Evolutionary conservation across 1,140 invertebrate species (phyloP), one percentile per base, ranked within the genome.

Genomic region (Glossosoma conforme): DNA sequence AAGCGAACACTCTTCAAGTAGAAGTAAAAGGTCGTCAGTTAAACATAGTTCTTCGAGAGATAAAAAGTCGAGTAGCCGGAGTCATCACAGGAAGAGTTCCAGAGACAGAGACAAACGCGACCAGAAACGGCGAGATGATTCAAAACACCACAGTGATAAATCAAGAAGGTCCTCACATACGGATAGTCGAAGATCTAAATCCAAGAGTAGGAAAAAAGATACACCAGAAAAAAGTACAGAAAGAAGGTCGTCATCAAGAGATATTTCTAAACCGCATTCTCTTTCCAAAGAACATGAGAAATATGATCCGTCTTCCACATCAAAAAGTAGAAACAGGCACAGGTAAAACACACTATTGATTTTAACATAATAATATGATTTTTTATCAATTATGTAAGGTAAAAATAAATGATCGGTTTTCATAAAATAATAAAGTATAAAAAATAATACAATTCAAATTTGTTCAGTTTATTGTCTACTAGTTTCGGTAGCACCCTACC

Each of bases 71-170:
- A 62, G 52, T 44, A 62, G 53, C n/a, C 17, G 41, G 20, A 47
- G 54, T 25, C 50, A 44, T 11, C 53, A 49, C 41, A 32, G 54
- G 65, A 74, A 3, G 68, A 75, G 6, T 13, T 59, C 0, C 68
- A 75, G 41, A 61, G 61, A 42, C 61, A 69, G 30, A 64, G 62
- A 32, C 60, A 73, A 14, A 47, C 25, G 36, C 0, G 72, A 68
- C 48, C 62, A 66, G 2, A 19, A 17, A 43, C 20, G 25, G 47
- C 13, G 19, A 42, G 17, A 35, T 30, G 20, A 14, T 30, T 37
- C 41, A 1, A 46, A 48, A 40, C 25, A 28, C 20, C 41, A 43
- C 3, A n/a, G 40, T 14, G 46, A 54, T 25, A 28, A 24, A 1
- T 49, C 41, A 3, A 44, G 51, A 13, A 36, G 24, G 21, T 52